Conservation (phyloP, 53 echinoderm and acorn worm genomes). For the Echinarachnius parma region DNA sequence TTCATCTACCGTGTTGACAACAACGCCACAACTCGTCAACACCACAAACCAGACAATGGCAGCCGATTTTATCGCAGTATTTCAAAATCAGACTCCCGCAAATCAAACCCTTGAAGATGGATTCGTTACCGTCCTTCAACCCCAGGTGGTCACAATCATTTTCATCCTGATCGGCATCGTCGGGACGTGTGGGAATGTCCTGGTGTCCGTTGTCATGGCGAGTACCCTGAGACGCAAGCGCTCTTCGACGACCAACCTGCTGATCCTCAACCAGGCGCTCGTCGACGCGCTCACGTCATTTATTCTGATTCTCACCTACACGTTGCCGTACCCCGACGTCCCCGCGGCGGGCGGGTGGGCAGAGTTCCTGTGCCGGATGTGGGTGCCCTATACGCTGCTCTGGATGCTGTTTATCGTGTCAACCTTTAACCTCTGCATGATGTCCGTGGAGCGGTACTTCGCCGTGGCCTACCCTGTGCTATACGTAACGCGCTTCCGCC, state of each 20-base stretch:
- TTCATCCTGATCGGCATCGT: conserved; percentile 41
- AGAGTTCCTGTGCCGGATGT: conserved; percentile 54
- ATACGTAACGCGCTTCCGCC: conserved; percentile 8
- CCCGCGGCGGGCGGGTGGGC: conserved; percentile 31
- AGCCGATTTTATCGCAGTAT: too few relatives aligned
- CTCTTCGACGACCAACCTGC: conserved; percentile 37
- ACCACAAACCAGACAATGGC: too few relatives aligned
- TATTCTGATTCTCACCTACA: conserved; percentile 39
- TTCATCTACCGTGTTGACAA: too few relatives aligned
- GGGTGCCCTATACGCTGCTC: conserved; percentile 51
- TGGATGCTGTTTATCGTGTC: conserved; percentile 57
- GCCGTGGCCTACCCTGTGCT: conserved; percentile 51
- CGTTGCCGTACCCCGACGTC: neutral
- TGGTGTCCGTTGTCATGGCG: conserved; percentile 51
- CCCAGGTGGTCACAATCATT: too few relatives aligned
- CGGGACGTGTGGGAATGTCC: conserved; percentile 45
- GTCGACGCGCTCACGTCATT: conserved; percentile 49
- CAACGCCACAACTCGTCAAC: too few relatives aligned
- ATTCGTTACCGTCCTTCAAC: too few relatives aligned
- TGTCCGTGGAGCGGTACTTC: too few relatives aligned
- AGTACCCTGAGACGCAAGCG: conserved; percentile 30
- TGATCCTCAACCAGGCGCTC: conserved; percentile 58
- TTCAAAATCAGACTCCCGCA: too few relatives aligned
- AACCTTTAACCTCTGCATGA: conserved; percentile 57
- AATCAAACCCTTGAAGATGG: too few relatives aligned